Evolutionary conservation across 2,113 vertebrate genomes (phyloP), one percentile per base, ranked within the genome.

Genomic region (Dipodomys stephensi): DNA sequence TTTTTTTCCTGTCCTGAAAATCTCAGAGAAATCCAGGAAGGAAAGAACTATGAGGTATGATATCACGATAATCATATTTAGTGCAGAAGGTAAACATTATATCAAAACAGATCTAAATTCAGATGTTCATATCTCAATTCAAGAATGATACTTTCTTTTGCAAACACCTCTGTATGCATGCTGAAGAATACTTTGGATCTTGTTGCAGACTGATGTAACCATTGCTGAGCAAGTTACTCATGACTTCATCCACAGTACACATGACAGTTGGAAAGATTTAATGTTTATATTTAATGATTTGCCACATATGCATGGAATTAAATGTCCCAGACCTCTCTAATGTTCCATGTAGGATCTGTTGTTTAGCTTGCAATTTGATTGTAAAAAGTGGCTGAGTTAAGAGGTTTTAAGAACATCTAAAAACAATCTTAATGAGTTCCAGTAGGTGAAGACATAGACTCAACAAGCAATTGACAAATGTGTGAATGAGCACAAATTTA

Each of bases 271-370:
- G 19, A 79, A 39, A 91, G 77, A 91, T 95, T 84, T 84, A 80
- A 60, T 53, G 15, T 57, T 30, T 12, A 0, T 72, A 35, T 13
- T n/a, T 81, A 73, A 96, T 78, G 67, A 90, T 35, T 83, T 88
- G 35, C 74, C 83, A 86, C 83, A 93, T 65, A 67, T 76, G 76
- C 30, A n/a, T 23, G 67, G 39, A 78, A 77, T 95, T 93, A 88
- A 72, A 92, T 85, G 35, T 80, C 76, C n/a, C 12, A 57, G 79
- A 1, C 72, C 82, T 30, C 53, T 90, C 49, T 83, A 39, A 88
- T 78, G 62, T 86, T 88, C 53, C 22, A n/a, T 35, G 71, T 69
- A 80, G 39, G 27, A 28, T 88, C 39, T 60, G 1, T 77, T 85
- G 39, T 67, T 87, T 88, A 71, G 15, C 23, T 82, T 83, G 22